These are phyloP conservation scores for Glomeris marginata DNA, from an alignment of 2,888 invertebrate genomes.

Conservation along the genomic window DNA sequence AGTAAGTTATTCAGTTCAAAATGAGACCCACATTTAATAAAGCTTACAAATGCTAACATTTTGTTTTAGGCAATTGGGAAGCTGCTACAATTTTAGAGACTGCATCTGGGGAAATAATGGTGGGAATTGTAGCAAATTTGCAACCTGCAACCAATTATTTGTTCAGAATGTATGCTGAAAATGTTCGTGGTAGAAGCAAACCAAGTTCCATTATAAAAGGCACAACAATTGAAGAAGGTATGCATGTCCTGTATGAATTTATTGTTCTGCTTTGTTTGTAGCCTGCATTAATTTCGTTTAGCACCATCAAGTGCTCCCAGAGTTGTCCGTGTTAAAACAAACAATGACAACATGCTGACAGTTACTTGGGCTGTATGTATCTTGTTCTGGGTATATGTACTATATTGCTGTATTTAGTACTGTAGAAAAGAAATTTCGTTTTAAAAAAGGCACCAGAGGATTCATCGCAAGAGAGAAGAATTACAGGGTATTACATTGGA, in stretches of 20 bases:
- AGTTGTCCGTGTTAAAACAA: too few species aligned
- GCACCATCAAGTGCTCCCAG: too few species aligned
- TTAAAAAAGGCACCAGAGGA: constrained; percentile 3
- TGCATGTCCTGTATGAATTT: constrained; percentile 10
- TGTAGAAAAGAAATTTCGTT: background rate
- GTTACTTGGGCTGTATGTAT: background rate
- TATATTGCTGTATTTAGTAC: background rate
- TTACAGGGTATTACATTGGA: constrained; percentile 12
- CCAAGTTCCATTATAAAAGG: constrained; percentile 86
- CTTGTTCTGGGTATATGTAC: background rate
- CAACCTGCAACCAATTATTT: background rate
- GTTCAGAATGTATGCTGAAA: constrained; percentile 38
- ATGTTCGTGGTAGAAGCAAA: constrained; percentile 77
- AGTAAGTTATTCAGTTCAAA: constrained; percentile 3
- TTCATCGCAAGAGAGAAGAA: constrained; percentile 6
- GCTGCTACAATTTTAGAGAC: background rate
- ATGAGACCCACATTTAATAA: too few species aligned
- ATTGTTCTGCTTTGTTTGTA: too few species aligned
- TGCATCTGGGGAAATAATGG: background rate
- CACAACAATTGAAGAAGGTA: constrained; percentile 82
- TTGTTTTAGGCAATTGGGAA: background rate
- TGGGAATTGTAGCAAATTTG: background rate
- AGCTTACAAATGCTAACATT: background rate
- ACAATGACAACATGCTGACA: background rate
- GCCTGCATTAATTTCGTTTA: too few species aligned